Evolutionary conservation across 2,113 vertebrate genomes (phyloP).

Genomic region (Saguinus midas): DNA sequence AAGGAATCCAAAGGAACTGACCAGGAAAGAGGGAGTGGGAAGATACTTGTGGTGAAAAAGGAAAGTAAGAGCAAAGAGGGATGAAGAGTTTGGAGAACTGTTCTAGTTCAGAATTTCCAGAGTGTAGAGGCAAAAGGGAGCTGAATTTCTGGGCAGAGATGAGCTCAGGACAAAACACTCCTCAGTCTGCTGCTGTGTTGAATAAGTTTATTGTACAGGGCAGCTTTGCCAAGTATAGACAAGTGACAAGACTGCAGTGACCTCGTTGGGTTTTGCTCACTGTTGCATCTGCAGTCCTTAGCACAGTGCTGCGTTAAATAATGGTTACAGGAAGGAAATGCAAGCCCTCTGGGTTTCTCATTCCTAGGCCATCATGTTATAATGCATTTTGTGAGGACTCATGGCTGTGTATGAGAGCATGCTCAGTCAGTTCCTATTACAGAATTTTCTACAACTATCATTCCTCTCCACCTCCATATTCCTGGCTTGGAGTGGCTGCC

Average conservation of each 20-base stretch:
- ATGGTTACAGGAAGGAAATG: not conserved
- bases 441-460: not conserved
- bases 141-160: not conserved
- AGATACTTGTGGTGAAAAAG: not conserved
- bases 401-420: not conserved
- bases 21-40: not conserved
- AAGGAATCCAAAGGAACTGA: not conserved
- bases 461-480: not conserved
- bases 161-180: constrained; percentile 1
- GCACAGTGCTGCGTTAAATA: not conserved
- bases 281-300: not conserved
- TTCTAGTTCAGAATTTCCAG: constrained; percentile 27
- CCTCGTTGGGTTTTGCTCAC: not conserved
- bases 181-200: not conserved
- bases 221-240: not conserved
- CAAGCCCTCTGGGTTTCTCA: not conserved
- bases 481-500: not conserved
- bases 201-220: not conserved
- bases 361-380: not conserved
- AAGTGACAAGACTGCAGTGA: not conserved
- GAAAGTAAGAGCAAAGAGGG: not conserved
- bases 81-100: not conserved
- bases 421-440: not conserved
- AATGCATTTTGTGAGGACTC: not conserved
- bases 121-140: not conserved